Conservation (phyloP, 2,888 invertebrate genomes). For the Augochlorella aurata region DNA sequence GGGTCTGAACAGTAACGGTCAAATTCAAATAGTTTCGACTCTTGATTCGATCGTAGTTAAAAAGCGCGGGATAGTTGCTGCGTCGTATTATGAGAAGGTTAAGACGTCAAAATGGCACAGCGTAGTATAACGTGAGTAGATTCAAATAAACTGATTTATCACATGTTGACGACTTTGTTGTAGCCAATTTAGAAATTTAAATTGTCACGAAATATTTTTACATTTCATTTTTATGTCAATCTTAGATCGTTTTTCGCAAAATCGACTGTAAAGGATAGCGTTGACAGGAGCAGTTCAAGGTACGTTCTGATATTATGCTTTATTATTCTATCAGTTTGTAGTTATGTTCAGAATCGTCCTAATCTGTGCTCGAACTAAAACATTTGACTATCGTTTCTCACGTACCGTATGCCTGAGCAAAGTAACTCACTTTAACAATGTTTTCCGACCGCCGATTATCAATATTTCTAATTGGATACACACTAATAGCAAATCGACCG, state of each 20-base stretch:
- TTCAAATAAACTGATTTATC: neutral
- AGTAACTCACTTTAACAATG: conserved; percentile 4
- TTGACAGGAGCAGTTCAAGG: conserved; percentile 65
- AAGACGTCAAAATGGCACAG: conserved; percentile 73
- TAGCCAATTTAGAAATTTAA: neutral
- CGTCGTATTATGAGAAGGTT: conserved; percentile 16
- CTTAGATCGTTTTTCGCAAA: conserved; percentile 81
- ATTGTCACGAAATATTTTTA: neutral
- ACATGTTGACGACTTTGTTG: neutral
- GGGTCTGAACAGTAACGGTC: neutral
- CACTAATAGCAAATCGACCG: conserved; percentile 59
- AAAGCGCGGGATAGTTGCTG: conserved; percentile 1
- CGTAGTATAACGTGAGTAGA: conserved; percentile 75
- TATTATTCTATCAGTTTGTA: neutral
- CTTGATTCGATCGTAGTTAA: neutral
- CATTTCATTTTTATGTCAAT: conserved; percentile 40
- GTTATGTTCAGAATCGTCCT: conserved; percentile 61
- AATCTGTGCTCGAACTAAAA: conserved; percentile 32
- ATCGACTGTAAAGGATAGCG: conserved; percentile 67
- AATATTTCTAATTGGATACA: conserved; percentile 67
- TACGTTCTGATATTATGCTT: conserved; percentile 60
- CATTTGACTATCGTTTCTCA: conserved; percentile 30
- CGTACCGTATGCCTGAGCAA: conserved; percentile 27
- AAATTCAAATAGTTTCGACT: neutral
- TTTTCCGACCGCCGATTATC: conserved; percentile 27